These are phyloP conservation scores for Meloidogyne hapla DNA, from an alignment of 1,140 invertebrate species.

Conservation along the genomic window DNA sequence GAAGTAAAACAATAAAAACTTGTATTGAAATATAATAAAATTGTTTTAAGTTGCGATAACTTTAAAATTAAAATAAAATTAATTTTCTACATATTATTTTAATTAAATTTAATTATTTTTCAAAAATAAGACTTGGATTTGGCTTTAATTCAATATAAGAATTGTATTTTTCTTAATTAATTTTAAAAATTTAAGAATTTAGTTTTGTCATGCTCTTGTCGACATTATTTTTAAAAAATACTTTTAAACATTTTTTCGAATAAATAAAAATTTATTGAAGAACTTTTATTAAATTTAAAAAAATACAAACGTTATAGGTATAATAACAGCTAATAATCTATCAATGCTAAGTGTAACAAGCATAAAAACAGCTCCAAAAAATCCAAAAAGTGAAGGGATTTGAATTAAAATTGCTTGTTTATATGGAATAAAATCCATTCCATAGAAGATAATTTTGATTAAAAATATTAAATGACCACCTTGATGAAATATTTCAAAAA, in stretches of 20 bases:
- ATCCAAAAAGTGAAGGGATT: background rate
- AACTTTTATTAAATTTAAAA: background rate
- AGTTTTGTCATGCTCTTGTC: too few species aligned
- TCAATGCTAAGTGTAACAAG: background rate
- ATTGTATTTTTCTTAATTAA: too few species aligned
- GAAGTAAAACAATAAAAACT: background rate
- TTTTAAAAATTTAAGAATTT: too few species aligned
- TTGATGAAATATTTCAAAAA: background rate
- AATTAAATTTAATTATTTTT: too few species aligned
- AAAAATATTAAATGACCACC: background rate
- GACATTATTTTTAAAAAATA: too few species aligned
- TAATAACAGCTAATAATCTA: background rate
- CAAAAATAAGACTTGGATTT: too few species aligned
- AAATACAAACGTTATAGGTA: background rate
- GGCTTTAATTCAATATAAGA: too few species aligned
- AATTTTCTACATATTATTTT: too few species aligned
- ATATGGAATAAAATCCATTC: conserved; percentile 6
- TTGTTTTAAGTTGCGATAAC: background rate
- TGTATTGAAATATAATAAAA: background rate
- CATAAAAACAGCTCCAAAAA: background rate
- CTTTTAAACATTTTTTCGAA: too few species aligned
- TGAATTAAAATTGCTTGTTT: background rate
- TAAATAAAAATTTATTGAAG: too few species aligned
- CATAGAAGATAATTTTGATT: background rate
- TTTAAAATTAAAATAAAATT: background rate